phyloP scores from a whole-genome alignment of 2,888 invertebrate genomes.

The Apotomis turbidana region DNA sequence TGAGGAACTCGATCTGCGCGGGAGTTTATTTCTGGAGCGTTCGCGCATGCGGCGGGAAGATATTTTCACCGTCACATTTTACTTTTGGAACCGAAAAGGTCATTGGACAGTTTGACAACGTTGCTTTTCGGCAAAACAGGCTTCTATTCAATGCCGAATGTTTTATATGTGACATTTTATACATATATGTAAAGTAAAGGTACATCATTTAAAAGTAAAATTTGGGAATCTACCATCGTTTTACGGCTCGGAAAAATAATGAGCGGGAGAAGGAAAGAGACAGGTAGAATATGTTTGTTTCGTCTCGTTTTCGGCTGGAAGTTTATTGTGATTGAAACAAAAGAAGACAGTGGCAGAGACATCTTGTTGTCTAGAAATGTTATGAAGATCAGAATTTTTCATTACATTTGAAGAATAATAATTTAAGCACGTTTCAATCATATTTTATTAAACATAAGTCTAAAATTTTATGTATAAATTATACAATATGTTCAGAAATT shows the following conservation, averaged over 20 bases:
- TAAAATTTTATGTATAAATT: too few relatives aligned
- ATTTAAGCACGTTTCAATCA: too few relatives aligned
- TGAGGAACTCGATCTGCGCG: slow-evolving; percentile 77
- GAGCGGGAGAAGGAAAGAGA: slow-evolving; percentile 2
- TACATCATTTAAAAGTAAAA: too few relatives aligned
- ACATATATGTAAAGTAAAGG: too few relatives aligned
- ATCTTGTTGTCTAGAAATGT: background rate
- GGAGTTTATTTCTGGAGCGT: slow-evolving; percentile 71
- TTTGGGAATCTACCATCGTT: background rate
- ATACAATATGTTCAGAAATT: too few relatives aligned
- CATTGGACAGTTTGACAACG: slow-evolving; percentile 71
- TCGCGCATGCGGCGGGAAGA: slow-evolving; percentile 63
- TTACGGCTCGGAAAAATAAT: background rate
- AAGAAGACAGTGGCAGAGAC: slow-evolving; percentile 7
- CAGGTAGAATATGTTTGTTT: background rate
- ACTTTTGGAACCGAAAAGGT: slow-evolving; percentile 79
- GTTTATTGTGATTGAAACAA: slow-evolving; percentile 20
- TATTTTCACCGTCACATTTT: slow-evolving; percentile 73
- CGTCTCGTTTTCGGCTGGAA: slow-evolving; percentile 22
- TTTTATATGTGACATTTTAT: background rate
- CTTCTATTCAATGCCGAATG: slow-evolving; percentile 19
- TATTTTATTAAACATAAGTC: too few relatives aligned
- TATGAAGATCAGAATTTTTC: too few relatives aligned
- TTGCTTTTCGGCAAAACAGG: slow-evolving; percentile 30
- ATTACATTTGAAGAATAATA: too few relatives aligned